Evolutionary conservation across 2,797 vertebrate genomes (phyloP), one percentile per base, ranked within the genome.

Genomic region (Ibycter americanus): DNA sequence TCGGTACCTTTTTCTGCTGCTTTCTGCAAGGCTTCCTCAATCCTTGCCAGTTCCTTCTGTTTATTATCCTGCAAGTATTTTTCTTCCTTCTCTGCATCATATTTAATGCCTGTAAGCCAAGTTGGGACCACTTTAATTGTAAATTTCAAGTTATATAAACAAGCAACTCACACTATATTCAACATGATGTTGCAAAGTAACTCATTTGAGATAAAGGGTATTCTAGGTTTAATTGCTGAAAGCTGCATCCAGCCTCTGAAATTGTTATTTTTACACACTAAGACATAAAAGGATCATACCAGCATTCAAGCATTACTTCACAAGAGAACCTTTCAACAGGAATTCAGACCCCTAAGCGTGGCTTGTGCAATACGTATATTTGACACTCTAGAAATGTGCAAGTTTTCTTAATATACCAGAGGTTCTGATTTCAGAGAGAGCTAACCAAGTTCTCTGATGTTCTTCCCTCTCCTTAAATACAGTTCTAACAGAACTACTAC

Each of bases 1-100:
- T 63, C 44, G n/a, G 44, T 98, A 99, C 99, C 99, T 99, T 99
- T 98, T 58, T 98, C 98, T 46, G 99, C 98, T 0, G 99, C 98
- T 97, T 98, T 98, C 96, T 98, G 99, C 61, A 99, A 97, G 11
- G 99, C 99, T 83, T 99, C 99, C 94, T 99, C 99, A 89, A 99
- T 99, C 94, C 99, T 98, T 66, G 98, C 98, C 90, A 99, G 97
- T 72, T 99, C 99, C 83, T 97, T 99, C 93, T 99, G 99, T 93
- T 99, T 99, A 38, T 97, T 98, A 95, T 99, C 99, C 95, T 99
- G 99, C 63, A 98, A 98, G 79, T 98, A 98, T 52, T 98, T 98
- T 97, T 99, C 99, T 96, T 99, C 99, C 96, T 99, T 99, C 32
- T 98, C 99, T 51, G 98, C 98, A 97, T 99, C 99, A 61, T 99